Evolutionary conservation across 1,140 invertebrate genomes (phyloP), one percentile per base, ranked within the genome.

Genomic region (Achatina immaculata): DNA sequence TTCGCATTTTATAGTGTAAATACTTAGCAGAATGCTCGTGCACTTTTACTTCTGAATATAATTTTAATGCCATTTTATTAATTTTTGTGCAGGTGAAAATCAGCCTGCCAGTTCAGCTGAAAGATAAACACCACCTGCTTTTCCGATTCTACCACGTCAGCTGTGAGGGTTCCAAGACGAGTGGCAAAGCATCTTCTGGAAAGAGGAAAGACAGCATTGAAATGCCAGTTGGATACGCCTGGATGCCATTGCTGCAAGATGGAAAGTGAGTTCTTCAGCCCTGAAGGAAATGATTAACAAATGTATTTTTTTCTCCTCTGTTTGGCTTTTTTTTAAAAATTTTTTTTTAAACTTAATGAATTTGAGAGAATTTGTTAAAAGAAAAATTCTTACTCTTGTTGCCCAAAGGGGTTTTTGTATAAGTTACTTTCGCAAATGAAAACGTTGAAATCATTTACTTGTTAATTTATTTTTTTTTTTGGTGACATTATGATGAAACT

Each of bases 121-220:
- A 95, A 78, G 96, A 98, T 83, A 95, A 96, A 85, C 90, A 92
- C 81, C 91, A 92, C 78, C 89, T 99, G 45, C 92, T 99, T 6
- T 99, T 99, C 90, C 98, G 96, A 0, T 98, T 99, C 89, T 97
- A 97, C 89, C 98, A 99, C 88, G 96, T 99, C 42, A 97, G 96
- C 80, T 99, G 98, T 88, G 42, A 97, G 97, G 86, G 83, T 7
- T 88, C 87, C 75, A 90, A 86, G 73, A 83, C 85, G 34, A 79
- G 82, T 7, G 76, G 80, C 31, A 48, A 85, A 31, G 62, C 81
- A 0, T n/a, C 81, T 4, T 86, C 86, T 14, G 62, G 66, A 0
- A 89, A 88, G 81, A 88, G 86, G 80, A 86, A 84, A 69, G 88
- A 89, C 68, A 81, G 76, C 83, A 94, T 97, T 45, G 96, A 98